phyloP scores from a whole-genome alignment of 2,113 vertebrate genomes.

The Nycticebus coucang region DNA sequence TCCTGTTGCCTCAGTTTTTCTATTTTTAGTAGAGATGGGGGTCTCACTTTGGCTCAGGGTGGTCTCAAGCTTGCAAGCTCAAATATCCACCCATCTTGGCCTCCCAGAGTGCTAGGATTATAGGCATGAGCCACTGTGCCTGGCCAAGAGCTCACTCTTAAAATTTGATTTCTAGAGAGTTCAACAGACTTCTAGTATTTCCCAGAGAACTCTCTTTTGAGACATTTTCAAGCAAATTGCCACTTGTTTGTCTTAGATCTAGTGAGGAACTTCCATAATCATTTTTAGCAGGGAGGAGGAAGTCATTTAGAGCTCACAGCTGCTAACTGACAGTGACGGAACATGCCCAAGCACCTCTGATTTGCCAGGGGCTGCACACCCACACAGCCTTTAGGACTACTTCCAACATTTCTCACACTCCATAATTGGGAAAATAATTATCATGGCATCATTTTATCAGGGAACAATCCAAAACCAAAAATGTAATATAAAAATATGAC shows the following conservation, averaged over 20 bases:
- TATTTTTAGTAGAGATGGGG: no score
- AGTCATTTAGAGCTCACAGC: not conserved
- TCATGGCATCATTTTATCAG: not conserved
- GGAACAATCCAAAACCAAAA: not conserved
- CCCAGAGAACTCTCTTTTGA: not conserved
- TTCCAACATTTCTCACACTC: not conserved
- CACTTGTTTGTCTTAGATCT: not conserved
- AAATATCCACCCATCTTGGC: no score
- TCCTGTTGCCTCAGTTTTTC: no score
- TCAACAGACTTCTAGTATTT: not conserved
- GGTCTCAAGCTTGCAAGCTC: no score
- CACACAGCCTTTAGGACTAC: not conserved
- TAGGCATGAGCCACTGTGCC: no score
- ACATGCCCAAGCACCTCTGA: not conserved
- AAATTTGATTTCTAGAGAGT: accelerated
- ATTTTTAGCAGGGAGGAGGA: not conserved
- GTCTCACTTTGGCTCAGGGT: no score
- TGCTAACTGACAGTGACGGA: not conserved
- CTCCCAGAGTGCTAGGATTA: no score
- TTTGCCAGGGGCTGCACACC: not conserved
- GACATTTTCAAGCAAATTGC: not conserved
- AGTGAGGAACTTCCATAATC: not conserved
- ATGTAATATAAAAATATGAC: not conserved
- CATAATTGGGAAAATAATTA: not conserved
- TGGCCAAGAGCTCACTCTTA: not conserved